Evolutionary conservation across 2,113 vertebrate species (phyloP), one percentile per base, ranked within the genome.

Genomic region (Misgurnus anguillicaudatus): DNA sequence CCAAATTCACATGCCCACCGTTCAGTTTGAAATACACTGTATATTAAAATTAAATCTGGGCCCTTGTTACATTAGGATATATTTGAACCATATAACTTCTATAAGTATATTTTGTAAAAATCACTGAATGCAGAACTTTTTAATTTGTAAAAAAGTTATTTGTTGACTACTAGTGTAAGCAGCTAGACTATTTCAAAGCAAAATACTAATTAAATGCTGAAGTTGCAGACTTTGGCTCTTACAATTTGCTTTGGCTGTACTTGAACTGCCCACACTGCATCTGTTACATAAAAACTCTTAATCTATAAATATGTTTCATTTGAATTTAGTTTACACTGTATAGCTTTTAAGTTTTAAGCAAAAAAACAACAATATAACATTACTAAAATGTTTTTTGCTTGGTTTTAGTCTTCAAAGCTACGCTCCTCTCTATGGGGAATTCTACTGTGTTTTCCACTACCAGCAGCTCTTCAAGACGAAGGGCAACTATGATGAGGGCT

Each of bases 401-500:
- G 51, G 81, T 84, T 85, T 42, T 87, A 94, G 93, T 84, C 83
- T 93, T 78, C 69, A 85, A 58, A 92, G 86, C 87, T 94, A 90
- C 5, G 72, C 90, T 3, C 87, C 90, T 21, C 83, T 93, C 39
- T 84, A 88, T 6, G 91, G 90, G 45, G 90, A 92, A 57, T 90
- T 92, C 87, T 94, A 93, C 92, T 94, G 93, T 84, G 85, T 92
- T 84, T 93, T 90, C 88, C 93, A 94, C 88, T 93, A 91, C 89
- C 83, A 90, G 86, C 92, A 93, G 89, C 88, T 92, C 55, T 92
- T 93, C 85, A 90, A 80, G 82, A 84, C 79, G 78, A 93, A 91
- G 60, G 92, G 91, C 11, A 94, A 93, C 69, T 92, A 91, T 17
- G 91, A 92, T 14, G 91, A 92, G 64, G 92, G 90, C 19, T 92